phyloP scores from a whole-genome alignment of 2,888 invertebrate species.

The Andrena trimmerana region DNA sequence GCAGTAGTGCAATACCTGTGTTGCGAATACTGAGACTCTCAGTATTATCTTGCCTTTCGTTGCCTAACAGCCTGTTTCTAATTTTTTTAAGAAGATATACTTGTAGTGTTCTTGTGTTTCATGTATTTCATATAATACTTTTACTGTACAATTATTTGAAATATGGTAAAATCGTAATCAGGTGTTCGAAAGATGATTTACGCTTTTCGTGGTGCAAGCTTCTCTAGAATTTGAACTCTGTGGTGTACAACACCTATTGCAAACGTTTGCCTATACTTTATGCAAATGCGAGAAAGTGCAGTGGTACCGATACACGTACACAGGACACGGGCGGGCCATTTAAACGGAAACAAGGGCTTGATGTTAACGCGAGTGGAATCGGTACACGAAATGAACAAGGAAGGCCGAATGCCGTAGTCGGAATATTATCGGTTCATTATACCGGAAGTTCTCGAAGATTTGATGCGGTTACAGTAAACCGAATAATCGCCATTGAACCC shows the following conservation, averaged over 20 bases:
- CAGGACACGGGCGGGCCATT: constrained; percentile 37
- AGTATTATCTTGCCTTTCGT: too few species aligned
- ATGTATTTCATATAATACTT: too few species aligned
- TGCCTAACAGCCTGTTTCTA: too few species aligned
- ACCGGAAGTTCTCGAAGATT: constrained; percentile 54
- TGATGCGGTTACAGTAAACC: constrained; percentile 54
- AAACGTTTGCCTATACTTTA: constrained; percentile 34
- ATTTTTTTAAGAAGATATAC: too few species aligned
- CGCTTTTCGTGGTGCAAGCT: background rate
- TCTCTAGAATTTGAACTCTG: background rate
- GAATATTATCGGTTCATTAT: constrained; percentile 73
- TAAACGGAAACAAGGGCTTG: constrained; percentile 46
- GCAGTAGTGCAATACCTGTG: too few species aligned
- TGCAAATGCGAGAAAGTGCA: constrained; percentile 41
- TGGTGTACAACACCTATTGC: constrained; percentile 1
- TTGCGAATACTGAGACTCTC: too few species aligned
- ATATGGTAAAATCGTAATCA: background rate
- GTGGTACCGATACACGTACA: constrained; percentile 35
- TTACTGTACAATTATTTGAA: background rate
- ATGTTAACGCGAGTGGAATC: constrained; percentile 44
- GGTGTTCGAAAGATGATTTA: background rate
- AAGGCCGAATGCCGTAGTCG: constrained; percentile 29
- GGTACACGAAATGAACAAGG: constrained; percentile 33
- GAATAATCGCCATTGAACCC: constrained; percentile 47
- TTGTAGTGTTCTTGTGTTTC: too few species aligned